Percentiles rank a stretch among this genome's conserved stretches.
Evolutionary conservation across 1,140 invertebrate species (phyloP).

Genomic region (Euwallacea fornicatus): DNA sequence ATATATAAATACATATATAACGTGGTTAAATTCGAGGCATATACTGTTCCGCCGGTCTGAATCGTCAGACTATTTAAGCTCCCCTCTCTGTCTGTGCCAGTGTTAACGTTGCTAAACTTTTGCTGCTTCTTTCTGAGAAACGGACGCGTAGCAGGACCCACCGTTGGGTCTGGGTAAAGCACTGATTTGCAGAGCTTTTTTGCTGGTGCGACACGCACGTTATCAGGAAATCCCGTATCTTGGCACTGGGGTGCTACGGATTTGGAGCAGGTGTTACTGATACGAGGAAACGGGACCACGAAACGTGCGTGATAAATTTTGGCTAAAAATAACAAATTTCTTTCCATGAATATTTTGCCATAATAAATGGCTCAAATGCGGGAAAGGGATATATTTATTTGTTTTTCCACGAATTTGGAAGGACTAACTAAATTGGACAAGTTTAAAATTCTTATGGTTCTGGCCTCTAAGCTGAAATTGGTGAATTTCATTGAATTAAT

Average conservation of each 20-base stretch:
- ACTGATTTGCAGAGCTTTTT: not conserved
- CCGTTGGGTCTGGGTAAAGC: not conserved
- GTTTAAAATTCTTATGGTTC: too few relatives aligned
- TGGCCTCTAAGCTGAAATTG: too few relatives aligned
- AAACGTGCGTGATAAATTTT: too few relatives aligned
- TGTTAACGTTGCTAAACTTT: conserved; percentile 21
- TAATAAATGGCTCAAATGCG: too few relatives aligned
- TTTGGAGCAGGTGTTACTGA: conserved; percentile 1
- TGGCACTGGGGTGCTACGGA: not conserved
- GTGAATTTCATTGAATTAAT: too few relatives aligned
- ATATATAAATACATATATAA: not conserved
- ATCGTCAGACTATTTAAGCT: conserved; percentile 36
- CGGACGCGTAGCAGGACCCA: conserved; percentile 22
- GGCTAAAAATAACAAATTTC: too few relatives aligned
- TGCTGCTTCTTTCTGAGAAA: conserved; percentile 33
- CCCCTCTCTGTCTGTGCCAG: conserved; percentile 33
- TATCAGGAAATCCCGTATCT: not conserved
- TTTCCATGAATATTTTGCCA: too few relatives aligned
- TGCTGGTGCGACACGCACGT: not conserved
- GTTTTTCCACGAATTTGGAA: too few relatives aligned
- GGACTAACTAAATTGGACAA: too few relatives aligned
- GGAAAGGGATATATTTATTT: too few relatives aligned
- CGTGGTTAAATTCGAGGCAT: conserved; percentile 23
- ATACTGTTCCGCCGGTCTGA: conserved; percentile 31
- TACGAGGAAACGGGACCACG: too few relatives aligned